Percentiles rank a stretch among this genome's conserved stretches.
Evolutionary conservation across 35 echinoderm and acorn worm genomes (phyloP).

Genomic region (Apostichopus parvimensis): DNA sequence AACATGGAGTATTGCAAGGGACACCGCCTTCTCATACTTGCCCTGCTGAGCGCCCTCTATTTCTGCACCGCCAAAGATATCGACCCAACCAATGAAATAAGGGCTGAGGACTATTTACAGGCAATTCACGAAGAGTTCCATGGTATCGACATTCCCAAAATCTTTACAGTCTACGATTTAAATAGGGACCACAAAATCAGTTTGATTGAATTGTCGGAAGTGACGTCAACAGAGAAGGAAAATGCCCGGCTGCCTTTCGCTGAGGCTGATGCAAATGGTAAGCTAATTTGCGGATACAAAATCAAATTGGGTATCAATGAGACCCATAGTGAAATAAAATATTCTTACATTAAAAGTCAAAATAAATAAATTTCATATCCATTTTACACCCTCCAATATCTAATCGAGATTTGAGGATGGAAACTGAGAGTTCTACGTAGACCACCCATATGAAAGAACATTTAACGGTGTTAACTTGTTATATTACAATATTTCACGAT

Average conservation of each 20-base stretch:
- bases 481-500: too few relatives aligned
- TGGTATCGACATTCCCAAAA: conserved; percentile 35
- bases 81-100: conserved; percentile 1
- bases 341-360: too few relatives aligned
- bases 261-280: conserved; percentile 44
- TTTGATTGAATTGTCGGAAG: conserved; percentile 26
- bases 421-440: too few relatives aligned
- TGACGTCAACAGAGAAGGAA: conserved; percentile 54
- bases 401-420: too few relatives aligned
- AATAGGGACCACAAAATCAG: conserved; percentile 45
- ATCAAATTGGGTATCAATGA: too few relatives aligned
- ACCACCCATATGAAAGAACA: too few relatives aligned
- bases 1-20: background rate
- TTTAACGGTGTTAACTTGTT: too few relatives aligned
- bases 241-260: conserved; percentile 26
- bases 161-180: conserved; percentile 42
- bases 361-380: too few relatives aligned
- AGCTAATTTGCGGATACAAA: background rate
- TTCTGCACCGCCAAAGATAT: background rate
- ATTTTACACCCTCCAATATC: too few relatives aligned
- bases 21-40: background rate
- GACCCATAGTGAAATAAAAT: too few relatives aligned
- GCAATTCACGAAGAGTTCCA: background rate
- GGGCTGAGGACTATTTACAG: background rate
- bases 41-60: background rate